These are phyloP conservation scores for Gracilinanus agilis DNA, from an alignment of 2,113 vertebrate species.

Conservation along the genomic window DNA sequence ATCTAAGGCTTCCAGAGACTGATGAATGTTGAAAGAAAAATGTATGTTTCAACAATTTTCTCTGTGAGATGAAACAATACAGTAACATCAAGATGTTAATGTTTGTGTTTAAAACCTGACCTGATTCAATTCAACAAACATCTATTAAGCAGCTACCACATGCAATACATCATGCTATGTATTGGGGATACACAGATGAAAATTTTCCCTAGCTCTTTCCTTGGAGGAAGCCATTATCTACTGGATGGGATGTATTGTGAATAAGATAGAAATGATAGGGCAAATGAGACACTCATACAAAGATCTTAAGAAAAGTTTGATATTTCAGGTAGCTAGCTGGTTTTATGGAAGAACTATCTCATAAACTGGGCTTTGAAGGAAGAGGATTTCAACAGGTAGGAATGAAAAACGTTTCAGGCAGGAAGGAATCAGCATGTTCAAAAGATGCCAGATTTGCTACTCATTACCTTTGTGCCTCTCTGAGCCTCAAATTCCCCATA, in stretches of 20 bases:
- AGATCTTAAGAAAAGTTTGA: neutral
- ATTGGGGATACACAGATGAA: neutral
- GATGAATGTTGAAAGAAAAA: neutral
- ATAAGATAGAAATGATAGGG: neutral
- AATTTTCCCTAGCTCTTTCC: neutral
- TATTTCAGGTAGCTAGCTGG: neutral
- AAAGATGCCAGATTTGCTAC: too few relatives aligned
- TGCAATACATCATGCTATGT: neutral
- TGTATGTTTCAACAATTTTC: neutral
- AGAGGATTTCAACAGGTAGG: too few relatives aligned
- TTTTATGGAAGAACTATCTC: neutral
- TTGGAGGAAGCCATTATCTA: neutral
- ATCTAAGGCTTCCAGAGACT: neutral
- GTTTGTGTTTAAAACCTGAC: neutral
- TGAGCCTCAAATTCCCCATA: too few relatives aligned
- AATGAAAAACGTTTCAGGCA: too few relatives aligned
- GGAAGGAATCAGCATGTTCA: too few relatives aligned
- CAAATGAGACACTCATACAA: neutral
- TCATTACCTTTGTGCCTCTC: too few relatives aligned
- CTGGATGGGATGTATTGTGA: neutral
- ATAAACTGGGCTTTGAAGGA: too few relatives aligned
- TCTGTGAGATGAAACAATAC: neutral
- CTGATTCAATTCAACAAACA: neutral
- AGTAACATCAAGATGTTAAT: neutral
- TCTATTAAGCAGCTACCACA: neutral